These are phyloP conservation scores for Hyposmocoma kahamanoa DNA, from an alignment of 1,140 invertebrate species.

Conservation along the genomic window DNA sequence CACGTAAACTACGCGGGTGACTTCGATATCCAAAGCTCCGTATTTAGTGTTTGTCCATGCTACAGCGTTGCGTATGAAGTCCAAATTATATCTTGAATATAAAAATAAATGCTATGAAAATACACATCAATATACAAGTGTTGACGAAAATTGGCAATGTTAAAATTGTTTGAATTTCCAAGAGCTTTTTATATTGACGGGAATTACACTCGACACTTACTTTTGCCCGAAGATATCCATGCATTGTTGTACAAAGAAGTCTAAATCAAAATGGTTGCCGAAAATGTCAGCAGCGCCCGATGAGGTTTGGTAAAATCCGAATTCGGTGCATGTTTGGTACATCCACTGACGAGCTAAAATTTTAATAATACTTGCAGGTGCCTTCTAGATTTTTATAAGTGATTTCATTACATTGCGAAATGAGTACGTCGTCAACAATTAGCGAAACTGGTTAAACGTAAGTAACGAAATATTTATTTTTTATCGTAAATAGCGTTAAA, in stretches of 20 bases:
- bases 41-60: constrained; percentile 86
- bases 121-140: too few relatives aligned
- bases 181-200: too few relatives aligned
- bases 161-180: too few relatives aligned
- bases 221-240: constrained; percentile 81
- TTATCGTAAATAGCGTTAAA: too few relatives aligned
- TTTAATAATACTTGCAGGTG: too few relatives aligned
- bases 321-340: constrained; percentile 97
- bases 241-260: constrained; percentile 89
- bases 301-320: constrained; percentile 95
- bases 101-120: too few relatives aligned
- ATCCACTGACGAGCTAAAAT: constrained; percentile 85
- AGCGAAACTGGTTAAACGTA: too few relatives aligned
- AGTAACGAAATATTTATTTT: too few relatives aligned
- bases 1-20: constrained; percentile 86
- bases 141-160: too few relatives aligned
- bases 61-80: constrained; percentile 77
- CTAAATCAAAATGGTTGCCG: constrained; percentile 83
- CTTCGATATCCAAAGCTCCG: constrained; percentile 82
- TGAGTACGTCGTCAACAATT: too few relatives aligned
- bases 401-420: too few relatives aligned
- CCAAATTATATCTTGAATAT: constrained; percentile 73
- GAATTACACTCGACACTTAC: constrained; percentile 29
- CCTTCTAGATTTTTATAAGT: too few relatives aligned
- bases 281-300: constrained; percentile 83